These are phyloP conservation scores for Brachionus manjavacas DNA, from an alignment of 1,140 invertebrate species.

Conservation along the genomic window DNA sequence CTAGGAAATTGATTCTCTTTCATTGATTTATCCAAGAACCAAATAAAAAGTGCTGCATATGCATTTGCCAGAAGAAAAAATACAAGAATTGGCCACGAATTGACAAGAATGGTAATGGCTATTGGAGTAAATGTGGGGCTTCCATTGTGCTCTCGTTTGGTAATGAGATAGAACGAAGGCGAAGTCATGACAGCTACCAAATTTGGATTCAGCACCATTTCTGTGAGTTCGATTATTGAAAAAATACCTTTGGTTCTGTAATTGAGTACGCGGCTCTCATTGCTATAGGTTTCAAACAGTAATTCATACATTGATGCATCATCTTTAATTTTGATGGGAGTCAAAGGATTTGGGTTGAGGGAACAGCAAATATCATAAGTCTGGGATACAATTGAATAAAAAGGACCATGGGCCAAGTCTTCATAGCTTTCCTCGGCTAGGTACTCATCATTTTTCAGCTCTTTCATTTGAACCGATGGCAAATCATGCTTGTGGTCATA, in stretches of 20 bases:
- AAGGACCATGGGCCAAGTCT: neutral
- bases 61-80: conserved; percentile 28
- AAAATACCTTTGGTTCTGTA: conserved; percentile 27
- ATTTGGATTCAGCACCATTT: neutral
- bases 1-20: conserved; percentile 24
- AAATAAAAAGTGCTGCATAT: conserved; percentile 25
- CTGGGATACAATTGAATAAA: neutral
- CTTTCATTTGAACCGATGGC: neutral
- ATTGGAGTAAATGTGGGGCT: conserved; percentile 27
- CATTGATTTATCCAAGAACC: conserved; percentile 8
- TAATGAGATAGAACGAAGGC: conserved; percentile 24
- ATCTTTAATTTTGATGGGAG: neutral
- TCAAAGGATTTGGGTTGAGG: neutral
- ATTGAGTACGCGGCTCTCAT: neutral
- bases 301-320: neutral
- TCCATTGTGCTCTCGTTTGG: conserved; percentile 31
- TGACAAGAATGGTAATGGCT: conserved; percentile 20
- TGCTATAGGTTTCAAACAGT: neutral
- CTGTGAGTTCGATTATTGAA: neutral
- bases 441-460: neutral
- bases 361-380: conserved; percentile 33
- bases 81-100: conserved; percentile 30
- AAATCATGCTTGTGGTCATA: neutral
- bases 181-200: neutral
- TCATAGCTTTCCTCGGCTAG: neutral